These are phyloP conservation scores for Agrilus planipennis DNA, from an alignment of 1,140 invertebrate genomes.

Conservation along the genomic window DNA sequence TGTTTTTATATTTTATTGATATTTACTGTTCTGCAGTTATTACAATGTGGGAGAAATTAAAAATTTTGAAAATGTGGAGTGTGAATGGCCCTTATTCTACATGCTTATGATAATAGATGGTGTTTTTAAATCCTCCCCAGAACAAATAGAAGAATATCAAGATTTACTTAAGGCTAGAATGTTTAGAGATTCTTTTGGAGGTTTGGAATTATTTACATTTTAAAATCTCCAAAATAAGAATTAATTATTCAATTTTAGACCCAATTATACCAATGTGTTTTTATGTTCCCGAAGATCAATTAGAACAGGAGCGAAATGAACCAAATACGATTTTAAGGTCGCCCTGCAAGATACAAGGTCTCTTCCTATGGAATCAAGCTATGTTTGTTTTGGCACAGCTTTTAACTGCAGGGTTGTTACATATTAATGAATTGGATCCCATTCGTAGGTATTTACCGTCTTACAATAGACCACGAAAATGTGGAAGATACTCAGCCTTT, in stretches of 20 bases:
- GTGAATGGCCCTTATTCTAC: constrained; percentile 96
- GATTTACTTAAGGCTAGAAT: constrained; percentile 66
- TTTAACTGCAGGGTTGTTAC: constrained; percentile 74
- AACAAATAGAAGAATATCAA: constrained; percentile 87
- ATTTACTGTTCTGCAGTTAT: constrained; percentile 31
- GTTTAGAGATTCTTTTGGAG: constrained; percentile 58
- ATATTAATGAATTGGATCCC: constrained; percentile 93
- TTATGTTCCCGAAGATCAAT: constrained; percentile 70
- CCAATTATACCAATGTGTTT: constrained; percentile 78
- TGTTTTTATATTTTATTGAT: neutral
- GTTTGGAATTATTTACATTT: constrained; percentile 36
- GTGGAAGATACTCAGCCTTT: constrained; percentile 90
- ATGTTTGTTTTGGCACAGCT: constrained; percentile 90
- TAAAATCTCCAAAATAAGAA: too few species aligned
- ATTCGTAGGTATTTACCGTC: constrained; percentile 91
- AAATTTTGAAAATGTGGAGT: constrained; percentile 93
- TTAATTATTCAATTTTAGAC: constrained; percentile 39
- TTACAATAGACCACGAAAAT: constrained; percentile 82
- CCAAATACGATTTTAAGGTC: constrained; percentile 57
- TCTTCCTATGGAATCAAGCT: constrained; percentile 84
- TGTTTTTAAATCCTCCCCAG: constrained; percentile 76
- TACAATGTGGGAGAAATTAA: constrained; percentile 56
- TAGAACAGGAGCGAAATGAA: constrained; percentile 61
- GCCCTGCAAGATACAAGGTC: constrained; percentile 47
- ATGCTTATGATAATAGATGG: constrained; percentile 94